Percentiles rank a stretch among this genome's conserved stretches.
Evolutionary conservation across 2,797 vertebrate genomes (phyloP).

Genomic region (Enteromius trimaculatus): DNA sequence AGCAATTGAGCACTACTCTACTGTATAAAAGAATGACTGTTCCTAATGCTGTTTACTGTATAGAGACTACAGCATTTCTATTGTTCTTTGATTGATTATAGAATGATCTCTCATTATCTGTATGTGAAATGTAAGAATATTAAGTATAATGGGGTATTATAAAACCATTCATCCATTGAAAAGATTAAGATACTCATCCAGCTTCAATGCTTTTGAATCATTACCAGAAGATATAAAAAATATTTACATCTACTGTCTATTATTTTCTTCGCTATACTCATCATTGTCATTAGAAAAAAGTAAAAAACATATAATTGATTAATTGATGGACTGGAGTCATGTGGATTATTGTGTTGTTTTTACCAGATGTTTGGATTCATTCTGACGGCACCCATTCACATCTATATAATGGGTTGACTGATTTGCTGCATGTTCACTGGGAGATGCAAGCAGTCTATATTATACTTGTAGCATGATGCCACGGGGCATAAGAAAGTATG

Average conservation of each 20-base stretch:
- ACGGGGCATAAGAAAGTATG: background rate
- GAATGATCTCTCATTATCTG: background rate
- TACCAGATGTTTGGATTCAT: background rate
- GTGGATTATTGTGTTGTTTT: background rate
- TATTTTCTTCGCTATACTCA: no score
- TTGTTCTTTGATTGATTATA: background rate
- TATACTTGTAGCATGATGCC: background rate
- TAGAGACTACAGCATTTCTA: background rate
- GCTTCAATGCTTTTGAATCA: background rate
- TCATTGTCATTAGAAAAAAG: background rate
- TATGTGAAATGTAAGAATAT: background rate
- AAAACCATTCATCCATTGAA: background rate
- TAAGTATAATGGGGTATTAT: background rate
- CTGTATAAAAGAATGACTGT: background rate
- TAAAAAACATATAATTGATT: background rate
- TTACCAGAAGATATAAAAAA: background rate
- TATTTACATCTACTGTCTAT: no score
- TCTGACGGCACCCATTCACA: background rate
- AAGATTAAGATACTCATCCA: background rate
- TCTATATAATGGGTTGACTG: background rate
- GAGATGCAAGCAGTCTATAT: background rate
- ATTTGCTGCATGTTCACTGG: background rate
- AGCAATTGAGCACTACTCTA: background rate
- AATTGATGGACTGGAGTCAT: background rate
- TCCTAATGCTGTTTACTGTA: background rate